Evolutionary conservation across 23 tunicate genomes (phyloP).

Genomic region (Trididemnum miniatum): DNA sequence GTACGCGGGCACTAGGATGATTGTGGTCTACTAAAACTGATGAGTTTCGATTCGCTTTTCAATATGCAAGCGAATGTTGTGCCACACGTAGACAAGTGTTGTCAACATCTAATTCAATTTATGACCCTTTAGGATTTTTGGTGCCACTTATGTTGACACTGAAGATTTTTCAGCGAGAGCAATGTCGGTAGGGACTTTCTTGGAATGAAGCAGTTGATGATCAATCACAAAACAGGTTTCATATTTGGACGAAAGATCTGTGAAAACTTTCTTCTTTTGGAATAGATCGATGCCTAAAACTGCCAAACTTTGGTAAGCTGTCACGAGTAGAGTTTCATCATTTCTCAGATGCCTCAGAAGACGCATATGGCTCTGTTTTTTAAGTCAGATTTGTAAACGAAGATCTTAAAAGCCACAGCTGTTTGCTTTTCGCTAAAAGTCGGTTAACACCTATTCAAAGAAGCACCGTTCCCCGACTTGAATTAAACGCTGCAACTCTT

Average conservation of each 20-base stretch:
- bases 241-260: background rate
- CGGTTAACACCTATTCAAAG: background rate
- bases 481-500: constrained; percentile 36
- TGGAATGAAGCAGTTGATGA: constrained; percentile 32
- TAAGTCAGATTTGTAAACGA: too few relatives aligned
- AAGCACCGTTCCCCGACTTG: constrained; percentile 15
- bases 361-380: too few relatives aligned
- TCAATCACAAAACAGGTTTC: background rate
- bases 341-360: too few relatives aligned
- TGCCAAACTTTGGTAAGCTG: too few relatives aligned
- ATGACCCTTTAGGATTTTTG: constrained; percentile 34
- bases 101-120: constrained; percentile 26
- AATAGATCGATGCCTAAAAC: too few relatives aligned
- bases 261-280: background rate
- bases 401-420: too few relatives aligned
- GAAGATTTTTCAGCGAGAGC: background rate
- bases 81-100: background rate
- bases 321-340: too few relatives aligned
- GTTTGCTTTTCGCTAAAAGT: too few relatives aligned
- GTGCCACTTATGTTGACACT: constrained; percentile 18
- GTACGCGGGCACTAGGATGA: background rate
- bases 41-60: background rate
- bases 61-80: background rate
- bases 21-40: background rate
- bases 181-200: background rate